These are phyloP conservation scores for Oeneis ivallda DNA, from an alignment of 2,888 invertebrate genomes.

Conservation along the genomic window DNA sequence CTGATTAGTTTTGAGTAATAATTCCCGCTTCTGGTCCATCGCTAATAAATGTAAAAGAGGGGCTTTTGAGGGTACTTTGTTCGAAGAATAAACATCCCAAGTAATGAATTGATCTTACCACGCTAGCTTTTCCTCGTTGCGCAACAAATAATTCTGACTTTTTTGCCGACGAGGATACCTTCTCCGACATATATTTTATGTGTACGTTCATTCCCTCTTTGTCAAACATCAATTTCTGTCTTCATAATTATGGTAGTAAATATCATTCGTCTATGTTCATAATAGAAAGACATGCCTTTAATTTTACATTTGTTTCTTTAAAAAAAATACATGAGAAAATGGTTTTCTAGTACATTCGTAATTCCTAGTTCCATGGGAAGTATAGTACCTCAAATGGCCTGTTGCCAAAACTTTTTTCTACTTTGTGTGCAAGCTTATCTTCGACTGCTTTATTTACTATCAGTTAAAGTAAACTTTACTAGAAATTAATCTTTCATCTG, in stretches of 20 bases:
- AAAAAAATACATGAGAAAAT: slow-evolving; percentile 35
- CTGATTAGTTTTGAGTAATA: no score
- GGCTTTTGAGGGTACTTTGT: no score
- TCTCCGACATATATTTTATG: no score
- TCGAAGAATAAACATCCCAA: no score
- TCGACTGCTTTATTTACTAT: slow-evolving; percentile 7
- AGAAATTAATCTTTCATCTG: slow-evolving; percentile 6
- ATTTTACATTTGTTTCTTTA: slow-evolving; percentile 20
- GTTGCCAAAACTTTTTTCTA: slow-evolving; percentile 40
- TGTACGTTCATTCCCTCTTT: neutral
- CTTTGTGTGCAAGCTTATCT: slow-evolving; percentile 37
- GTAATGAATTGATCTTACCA: no score
- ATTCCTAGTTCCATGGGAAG: no score
- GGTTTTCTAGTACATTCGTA: slow-evolving; percentile 42
- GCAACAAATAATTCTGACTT: no score
- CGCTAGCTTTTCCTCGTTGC: no score
- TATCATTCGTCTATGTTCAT: neutral
- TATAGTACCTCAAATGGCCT: slow-evolving; percentile 43
- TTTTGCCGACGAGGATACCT: no score
- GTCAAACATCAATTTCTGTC: slow-evolving; percentile 2
- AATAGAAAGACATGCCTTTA: slow-evolving; percentile 28
- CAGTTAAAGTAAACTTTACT: slow-evolving; percentile 4
- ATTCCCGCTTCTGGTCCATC: no score
- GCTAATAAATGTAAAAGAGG: no score
- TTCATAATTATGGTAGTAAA: no score